A percentile compares a stretch with the other conserved stretches of the same genome.
Evolutionary conservation across 2,888 invertebrate species (phyloP).

Genomic region (Philopedon plagiatum): DNA sequence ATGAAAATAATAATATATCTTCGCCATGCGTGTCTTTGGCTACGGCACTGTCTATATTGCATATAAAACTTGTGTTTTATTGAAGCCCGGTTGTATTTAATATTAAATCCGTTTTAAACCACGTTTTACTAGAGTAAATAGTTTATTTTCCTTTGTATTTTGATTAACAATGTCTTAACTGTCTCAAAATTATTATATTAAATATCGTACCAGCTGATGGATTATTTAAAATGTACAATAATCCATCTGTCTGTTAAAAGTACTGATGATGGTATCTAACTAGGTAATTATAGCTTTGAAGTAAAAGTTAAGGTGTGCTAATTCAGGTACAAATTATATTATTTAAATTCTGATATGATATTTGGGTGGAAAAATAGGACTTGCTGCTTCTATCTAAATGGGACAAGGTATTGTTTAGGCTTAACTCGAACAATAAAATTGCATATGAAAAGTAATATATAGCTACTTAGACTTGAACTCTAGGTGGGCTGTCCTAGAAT

Average conservation of each 20-base stretch:
- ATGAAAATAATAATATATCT: too few relatives aligned
- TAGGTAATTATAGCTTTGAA: not conserved
- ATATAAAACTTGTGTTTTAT: not conserved
- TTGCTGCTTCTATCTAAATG: not conserved
- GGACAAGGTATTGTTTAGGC: too few relatives aligned
- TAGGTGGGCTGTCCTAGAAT: too few relatives aligned
- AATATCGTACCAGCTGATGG: not conserved
- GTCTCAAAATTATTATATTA: conserved; percentile 4
- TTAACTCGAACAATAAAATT: too few relatives aligned
- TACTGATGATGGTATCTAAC: not conserved
- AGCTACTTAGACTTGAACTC: too few relatives aligned
- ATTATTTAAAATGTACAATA: not conserved
- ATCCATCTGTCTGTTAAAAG: not conserved
- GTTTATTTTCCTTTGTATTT: conserved; percentile 16
- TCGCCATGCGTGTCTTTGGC: not conserved
- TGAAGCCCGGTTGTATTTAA: not conserved
- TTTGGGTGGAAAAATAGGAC: not conserved
- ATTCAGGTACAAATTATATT: too few relatives aligned
- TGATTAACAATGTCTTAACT: conserved; percentile 2
- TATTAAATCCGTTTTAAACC: not conserved
- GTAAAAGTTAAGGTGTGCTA: not conserved
- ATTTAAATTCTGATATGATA: not conserved
- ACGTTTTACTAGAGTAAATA: not conserved
- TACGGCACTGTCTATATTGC: not conserved
- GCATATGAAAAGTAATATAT: too few relatives aligned